A percentile compares a stretch with the other conserved stretches of the same genome.
Conservation (phyloP, 2,113 vertebrate genomes). For the Callopanchax toddi region DNA sequence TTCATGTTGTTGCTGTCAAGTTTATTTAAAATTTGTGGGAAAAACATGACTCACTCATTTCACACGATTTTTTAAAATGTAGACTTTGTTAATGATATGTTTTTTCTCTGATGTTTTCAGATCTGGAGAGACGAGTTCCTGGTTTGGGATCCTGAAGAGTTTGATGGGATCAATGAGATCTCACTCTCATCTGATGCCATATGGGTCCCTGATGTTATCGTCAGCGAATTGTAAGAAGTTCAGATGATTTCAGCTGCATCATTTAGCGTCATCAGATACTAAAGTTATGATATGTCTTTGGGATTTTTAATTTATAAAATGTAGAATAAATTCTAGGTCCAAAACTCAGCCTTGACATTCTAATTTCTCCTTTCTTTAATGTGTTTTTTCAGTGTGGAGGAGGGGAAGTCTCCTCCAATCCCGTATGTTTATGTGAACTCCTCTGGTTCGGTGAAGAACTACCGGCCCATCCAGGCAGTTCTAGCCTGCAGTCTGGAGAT, state of each 20-base stretch:
- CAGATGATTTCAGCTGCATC: background rate
- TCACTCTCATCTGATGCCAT: conserved; percentile 82
- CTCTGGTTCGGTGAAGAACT: conserved; percentile 83
- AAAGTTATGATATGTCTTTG: background rate
- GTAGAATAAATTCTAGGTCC: no score
- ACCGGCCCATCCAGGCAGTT: conserved; percentile 84
- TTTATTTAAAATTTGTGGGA: no score
- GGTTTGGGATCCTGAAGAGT: conserved; percentile 84
- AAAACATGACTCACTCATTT: no score
- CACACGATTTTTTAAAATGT: no score
- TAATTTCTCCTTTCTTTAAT: background rate
- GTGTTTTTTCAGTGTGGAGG: conserved; percentile 76
- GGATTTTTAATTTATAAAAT: no score
- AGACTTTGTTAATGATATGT: no score
- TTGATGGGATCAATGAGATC: conserved; percentile 85
- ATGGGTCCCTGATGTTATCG: conserved; percentile 84
- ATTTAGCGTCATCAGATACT: background rate
- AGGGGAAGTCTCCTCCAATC: conserved; percentile 78
- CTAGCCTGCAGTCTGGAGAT: conserved; percentile 84
- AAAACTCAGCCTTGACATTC: no score
- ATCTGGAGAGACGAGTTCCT: conserved; percentile 87
- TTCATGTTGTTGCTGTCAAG: no score
- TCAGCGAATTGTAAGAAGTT: conserved; percentile 81
- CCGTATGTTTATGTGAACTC: conserved; percentile 88
- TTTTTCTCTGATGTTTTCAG: conserved; percentile 60